Conservation (phyloP, 2,113 vertebrate genomes). For the Myanophis thanlyinensis region DNA sequence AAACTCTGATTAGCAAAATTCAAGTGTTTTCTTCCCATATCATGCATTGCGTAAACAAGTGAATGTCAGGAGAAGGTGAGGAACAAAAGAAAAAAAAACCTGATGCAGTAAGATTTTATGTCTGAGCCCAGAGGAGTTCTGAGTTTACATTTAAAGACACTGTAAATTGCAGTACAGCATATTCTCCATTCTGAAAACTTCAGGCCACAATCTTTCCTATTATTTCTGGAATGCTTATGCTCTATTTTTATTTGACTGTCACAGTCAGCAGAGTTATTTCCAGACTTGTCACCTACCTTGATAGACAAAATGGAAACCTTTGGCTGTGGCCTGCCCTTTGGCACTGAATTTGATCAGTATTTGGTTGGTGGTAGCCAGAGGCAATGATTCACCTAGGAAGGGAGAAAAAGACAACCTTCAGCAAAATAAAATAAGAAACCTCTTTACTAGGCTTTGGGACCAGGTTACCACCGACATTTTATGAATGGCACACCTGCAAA, state of each 20-base stretch:
- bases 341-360: conserved; percentile 93
- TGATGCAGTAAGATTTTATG: not conserved
- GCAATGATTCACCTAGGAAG: conserved; percentile 88
- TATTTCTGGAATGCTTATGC: not conserved
- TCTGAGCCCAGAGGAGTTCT: not conserved
- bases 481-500: not conserved
- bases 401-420: not conserved
- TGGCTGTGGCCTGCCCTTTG: conserved; percentile 89
- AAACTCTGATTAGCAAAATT: not conserved
- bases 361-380: conserved; percentile 94
- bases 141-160: not conserved
- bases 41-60: not conserved
- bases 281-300: conserved; percentile 80
- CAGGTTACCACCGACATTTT: not conserved
- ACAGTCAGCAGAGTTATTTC: accelerated
- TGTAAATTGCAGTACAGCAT: not conserved
- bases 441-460: not conserved
- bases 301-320: conserved; percentile 97
- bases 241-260: accelerated
- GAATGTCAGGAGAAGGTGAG: not conserved
- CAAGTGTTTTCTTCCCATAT: not conserved
- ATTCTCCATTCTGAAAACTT: not conserved
- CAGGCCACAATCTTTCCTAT: not conserved
- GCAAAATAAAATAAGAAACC: not conserved
- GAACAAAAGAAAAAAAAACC: not conserved